These are phyloP conservation scores for Pycnomerus fuliginosus DNA, from an alignment of 2,888 invertebrate genomes.

Conservation along the genomic window DNA sequence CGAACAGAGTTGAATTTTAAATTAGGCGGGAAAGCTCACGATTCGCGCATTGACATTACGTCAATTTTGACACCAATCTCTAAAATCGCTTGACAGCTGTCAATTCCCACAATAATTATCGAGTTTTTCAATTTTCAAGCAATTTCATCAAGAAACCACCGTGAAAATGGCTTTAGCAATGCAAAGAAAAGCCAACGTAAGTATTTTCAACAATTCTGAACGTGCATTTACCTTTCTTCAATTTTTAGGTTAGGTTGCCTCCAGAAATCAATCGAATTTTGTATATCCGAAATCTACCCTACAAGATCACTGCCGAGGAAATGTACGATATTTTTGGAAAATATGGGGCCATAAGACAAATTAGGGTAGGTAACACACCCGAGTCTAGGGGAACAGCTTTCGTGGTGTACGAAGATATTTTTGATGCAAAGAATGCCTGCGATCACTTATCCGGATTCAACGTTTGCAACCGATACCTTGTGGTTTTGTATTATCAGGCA, in stretches of 20 bases:
- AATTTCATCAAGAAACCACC: neutral
- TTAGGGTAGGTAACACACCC: constrained; percentile 95
- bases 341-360: constrained; percentile 98
- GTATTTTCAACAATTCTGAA: constrained; percentile 39
- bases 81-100: too few relatives aligned
- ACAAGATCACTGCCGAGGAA: constrained; percentile 99
- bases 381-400: constrained; percentile 99
- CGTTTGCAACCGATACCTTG: constrained; percentile 97
- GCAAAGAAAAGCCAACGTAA: constrained; percentile 74
- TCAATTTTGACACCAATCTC: too few relatives aligned
- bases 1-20: too few relatives aligned
- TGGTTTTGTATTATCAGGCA: constrained; percentile 97
- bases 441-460: constrained; percentile 99
- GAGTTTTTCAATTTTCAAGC: too few relatives aligned
- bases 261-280: constrained; percentile 98
- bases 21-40: too few relatives aligned
- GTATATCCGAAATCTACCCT: constrained; percentile 95
- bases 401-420: constrained; percentile 99
- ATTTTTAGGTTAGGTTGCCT: constrained; percentile 83
- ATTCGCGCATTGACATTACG: too few relatives aligned
- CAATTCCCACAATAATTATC: too few relatives aligned
- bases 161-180: constrained; percentile 67
- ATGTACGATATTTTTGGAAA: constrained; percentile 99
- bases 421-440: constrained; percentile 99
- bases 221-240: constrained; percentile 8